Evolutionary conservation across 2,888 invertebrate species (phyloP), one percentile per base, ranked within the genome.

Genomic region (Emmelina monodactyla): DNA sequence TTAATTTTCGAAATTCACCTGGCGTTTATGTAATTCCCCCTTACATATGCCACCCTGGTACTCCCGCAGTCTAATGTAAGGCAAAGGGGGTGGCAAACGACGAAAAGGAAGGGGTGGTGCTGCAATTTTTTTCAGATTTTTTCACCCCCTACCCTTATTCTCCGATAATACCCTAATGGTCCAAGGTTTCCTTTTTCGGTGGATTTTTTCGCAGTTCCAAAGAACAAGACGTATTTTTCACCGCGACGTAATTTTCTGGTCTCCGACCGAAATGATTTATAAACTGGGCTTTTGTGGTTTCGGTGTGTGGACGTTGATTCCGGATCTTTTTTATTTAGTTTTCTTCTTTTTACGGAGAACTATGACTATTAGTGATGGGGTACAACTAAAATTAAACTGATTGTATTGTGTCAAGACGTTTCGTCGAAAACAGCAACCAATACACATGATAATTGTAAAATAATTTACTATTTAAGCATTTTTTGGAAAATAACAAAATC

Each of bases 81-180:
- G 61, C 61, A 51, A 54, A 56, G 59, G 69, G 62, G 51, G 65
- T 65, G 46, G 47, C 50, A 53, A 51, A 66, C 69, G 68, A 68
- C 71, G 71, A n/a, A n/a, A n/a, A n/a, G n/a, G n/a, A n/a, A n/a
- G n/a, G n/a, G n/a, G n/a, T n/a, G 76, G 61, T 51, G 53, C 58
- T 55, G 65, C 67, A 73, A 68, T 73, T 78, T 79, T 79, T 79
- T 78, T 75, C 70, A 58, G 65, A 67, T 69, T 76, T 75, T 65
- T 61, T 67, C 63, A n/a, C n/a, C n/a, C n/a, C n/a, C n/a, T n/a
- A n/a, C n/a, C n/a, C n/a, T n/a, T n/a, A 55, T 68, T 67, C 67
- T 71, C 61, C 76, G 78, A 79, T 79, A 78, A 79, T 78, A 76
- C 78, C 68, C 75, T 78, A 78, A 79, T 79, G 79, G 79, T 71